phyloP scores from a whole-genome alignment of 2,113 vertebrate genomes.

The Diadophis punctatus region DNA sequence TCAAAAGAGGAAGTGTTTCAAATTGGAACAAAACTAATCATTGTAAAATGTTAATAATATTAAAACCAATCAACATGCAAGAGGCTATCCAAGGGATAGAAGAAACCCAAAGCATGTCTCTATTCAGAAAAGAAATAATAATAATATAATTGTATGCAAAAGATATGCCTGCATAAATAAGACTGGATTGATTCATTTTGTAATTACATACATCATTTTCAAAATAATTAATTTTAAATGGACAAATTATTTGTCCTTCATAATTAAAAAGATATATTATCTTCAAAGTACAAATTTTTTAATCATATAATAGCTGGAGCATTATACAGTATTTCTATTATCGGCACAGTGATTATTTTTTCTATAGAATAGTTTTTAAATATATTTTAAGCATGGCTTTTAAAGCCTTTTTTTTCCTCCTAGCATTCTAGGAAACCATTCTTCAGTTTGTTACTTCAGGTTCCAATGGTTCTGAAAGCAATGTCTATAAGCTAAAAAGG shows the following conservation, averaged over 20 bases:
- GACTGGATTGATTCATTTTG: background rate
- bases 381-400: background rate
- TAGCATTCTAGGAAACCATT: background rate
- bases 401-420: background rate
- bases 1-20: background rate
- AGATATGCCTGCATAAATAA: background rate
- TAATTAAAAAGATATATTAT: background rate
- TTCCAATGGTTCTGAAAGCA: background rate
- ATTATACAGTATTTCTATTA: background rate
- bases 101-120: background rate
- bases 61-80: background rate
- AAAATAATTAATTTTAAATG: background rate
- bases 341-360: background rate
- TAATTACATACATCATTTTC: background rate
- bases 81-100: background rate
- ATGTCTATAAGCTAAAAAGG: background rate
- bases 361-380: background rate
- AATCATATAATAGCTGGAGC: slow-evolving; percentile 24
- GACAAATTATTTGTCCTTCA: background rate
- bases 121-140: background rate
- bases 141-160: background rate
- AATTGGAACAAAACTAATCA: background rate
- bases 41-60: background rate
- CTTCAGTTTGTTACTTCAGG: slow-evolving; percentile 2
- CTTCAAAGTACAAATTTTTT: background rate